A percentile compares a stretch with the other conserved stretches of the same genome.
phyloP scores from a whole-genome alignment of 2,797 vertebrate genomes.

The Notolepis coatsorum region DNA sequence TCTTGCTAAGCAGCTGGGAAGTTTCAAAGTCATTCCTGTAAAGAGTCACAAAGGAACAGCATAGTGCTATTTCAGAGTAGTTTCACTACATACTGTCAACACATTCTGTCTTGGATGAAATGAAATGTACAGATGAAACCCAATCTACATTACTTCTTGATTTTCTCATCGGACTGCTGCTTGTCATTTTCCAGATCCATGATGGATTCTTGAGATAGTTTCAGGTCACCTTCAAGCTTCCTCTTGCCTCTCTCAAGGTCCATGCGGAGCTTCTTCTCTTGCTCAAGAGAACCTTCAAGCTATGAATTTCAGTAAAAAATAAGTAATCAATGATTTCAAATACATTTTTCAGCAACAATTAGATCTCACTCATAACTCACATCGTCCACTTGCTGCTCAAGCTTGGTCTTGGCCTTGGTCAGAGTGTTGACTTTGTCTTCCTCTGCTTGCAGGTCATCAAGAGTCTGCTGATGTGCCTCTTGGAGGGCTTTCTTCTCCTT shows the following conservation, averaged over 20 bases:
- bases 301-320: conserved; percentile 35
- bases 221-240: conserved; percentile 88
- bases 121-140: too few relatives aligned
- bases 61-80: not conserved
- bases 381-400: conserved; percentile 89
- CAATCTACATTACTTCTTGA: conserved; percentile 80
- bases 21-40: conserved; percentile 88
- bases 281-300: conserved; percentile 86
- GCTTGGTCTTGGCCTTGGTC: conserved; percentile 85
- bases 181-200: too few relatives aligned
- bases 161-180: conserved; percentile 85
- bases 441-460: conserved; percentile 86
- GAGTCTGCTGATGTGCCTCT: conserved; percentile 82
- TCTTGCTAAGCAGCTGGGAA: conserved; percentile 84
- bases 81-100: not conserved
- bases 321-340: not conserved
- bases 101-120: not conserved
- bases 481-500: conserved; percentile 82
- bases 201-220: conserved; percentile 85
- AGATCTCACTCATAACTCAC: conserved; percentile 67
- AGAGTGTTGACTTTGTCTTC: conserved; percentile 87
- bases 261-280: conserved; percentile 86
- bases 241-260: conserved; percentile 87
- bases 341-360: not conserved
- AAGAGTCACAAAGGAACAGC: not conserved